A percentile compares a stretch with the other conserved stretches of the same genome.
phyloP scores from a whole-genome alignment of 2,888 invertebrate genomes.

The Aphidius colemani region DNA sequence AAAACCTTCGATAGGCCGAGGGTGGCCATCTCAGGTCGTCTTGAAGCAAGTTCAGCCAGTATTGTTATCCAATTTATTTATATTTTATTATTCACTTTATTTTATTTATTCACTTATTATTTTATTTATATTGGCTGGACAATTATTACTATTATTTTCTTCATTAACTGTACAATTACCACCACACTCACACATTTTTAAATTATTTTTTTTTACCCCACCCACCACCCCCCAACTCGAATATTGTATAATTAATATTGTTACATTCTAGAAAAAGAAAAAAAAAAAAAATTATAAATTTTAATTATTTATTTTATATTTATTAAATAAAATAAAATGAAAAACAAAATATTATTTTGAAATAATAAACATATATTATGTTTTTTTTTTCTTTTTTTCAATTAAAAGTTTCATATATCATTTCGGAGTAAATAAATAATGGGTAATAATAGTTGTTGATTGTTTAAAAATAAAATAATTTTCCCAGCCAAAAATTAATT shows the following conservation, averaged over 20 bases:
- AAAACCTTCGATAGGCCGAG: conserved; percentile 95
- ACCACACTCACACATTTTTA: conserved; percentile 54
- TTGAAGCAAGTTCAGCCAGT: conserved; percentile 40
- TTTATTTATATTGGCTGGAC: neutral
- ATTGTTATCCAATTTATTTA: conserved; percentile 29
- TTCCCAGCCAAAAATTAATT: too few relatives aligned
- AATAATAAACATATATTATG: too few relatives aligned
- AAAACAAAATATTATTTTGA: too few relatives aligned
- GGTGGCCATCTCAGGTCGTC: conserved; percentile 78
- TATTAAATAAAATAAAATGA: neutral
- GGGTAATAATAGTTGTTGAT: too few relatives aligned
- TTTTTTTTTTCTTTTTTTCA: too few relatives aligned
- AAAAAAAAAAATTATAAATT: neutral
- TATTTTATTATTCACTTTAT: neutral
- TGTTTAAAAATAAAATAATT: too few relatives aligned
- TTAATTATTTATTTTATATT: conserved; percentile 4
- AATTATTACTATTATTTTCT: conserved; percentile 26
- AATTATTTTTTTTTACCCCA: neutral
- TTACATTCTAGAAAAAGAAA: too few relatives aligned
- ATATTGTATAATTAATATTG: too few relatives aligned
- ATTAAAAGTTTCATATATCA: too few relatives aligned
- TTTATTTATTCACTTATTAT: neutral
- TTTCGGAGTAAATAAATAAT: too few relatives aligned
- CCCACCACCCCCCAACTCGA: neutral
- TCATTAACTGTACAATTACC: conserved; percentile 44